These are phyloP conservation scores for Macrobrachium rosenbergii DNA, from an alignment of 1,140 invertebrate genomes.

Conservation along the genomic window DNA sequence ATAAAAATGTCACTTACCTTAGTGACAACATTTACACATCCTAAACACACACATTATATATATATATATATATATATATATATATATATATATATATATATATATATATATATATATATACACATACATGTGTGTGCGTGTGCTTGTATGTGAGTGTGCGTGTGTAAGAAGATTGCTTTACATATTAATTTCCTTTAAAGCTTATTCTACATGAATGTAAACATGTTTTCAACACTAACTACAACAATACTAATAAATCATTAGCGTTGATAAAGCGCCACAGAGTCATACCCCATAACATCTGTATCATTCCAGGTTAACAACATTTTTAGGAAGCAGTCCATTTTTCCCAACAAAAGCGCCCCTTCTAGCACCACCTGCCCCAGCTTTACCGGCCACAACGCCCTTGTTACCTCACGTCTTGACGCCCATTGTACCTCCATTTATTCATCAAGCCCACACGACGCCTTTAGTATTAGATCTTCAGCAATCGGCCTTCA, in stretches of 20 bases:
- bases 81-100: conserved; percentile 28
- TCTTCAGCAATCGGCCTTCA: conserved; percentile 36
- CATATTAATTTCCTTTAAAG: too few species aligned
- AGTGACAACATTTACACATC: too few species aligned
- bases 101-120: conserved; percentile 31
- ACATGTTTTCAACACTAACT: too few species aligned
- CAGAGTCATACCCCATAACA: too few species aligned
- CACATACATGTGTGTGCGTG: neutral
- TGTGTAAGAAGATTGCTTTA: too few species aligned
- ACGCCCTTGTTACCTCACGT: neutral
- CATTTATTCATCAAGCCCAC: neutral
- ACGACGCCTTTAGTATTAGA: too few species aligned
- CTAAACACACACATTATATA: neutral
- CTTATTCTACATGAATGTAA: too few species aligned
- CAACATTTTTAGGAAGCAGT: neutral
- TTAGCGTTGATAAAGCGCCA: too few species aligned
- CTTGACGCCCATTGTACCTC: neutral
- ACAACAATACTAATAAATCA: too few species aligned
- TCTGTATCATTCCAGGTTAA: neutral
- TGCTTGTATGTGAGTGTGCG: neutral
- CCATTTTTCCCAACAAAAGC: neutral
- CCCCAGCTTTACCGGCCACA: neutral
- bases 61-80: conserved; percentile 27
- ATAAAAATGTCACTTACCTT: too few species aligned
- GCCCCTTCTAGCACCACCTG: neutral